Evolutionary conservation across 2,797 vertebrate species (phyloP), one percentile per base, ranked within the genome.

Genomic region (Eurystomus glaucurus): DNA sequence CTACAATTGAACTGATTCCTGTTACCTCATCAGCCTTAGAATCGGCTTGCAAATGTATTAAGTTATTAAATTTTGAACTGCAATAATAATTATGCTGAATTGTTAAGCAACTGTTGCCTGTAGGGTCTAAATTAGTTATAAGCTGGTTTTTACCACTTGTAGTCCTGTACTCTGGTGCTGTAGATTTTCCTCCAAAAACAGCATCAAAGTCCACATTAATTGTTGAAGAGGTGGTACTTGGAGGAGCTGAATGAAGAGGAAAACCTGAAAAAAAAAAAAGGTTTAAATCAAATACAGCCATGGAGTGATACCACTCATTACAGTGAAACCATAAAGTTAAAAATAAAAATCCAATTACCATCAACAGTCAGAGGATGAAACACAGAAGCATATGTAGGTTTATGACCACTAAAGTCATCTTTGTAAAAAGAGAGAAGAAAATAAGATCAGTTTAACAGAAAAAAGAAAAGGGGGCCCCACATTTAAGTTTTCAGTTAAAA

Each of bases 121-220:
- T 7, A 89, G 62, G 71, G 22, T 64, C 11, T 55, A 58, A 72
- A 33, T 69, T 41, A 91, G 33, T 93, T 43, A 61, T 31, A 78
- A 85, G 11, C 6, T 43, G 50, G 35, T 76, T 95, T 98, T 99
- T 99, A 99, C 99, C 99, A 82, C 96, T 97, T 98, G 98, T 91
- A 87, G 98, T 98, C 62, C 97, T 98, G 96, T 98, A 98, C 89
- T 99, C 98, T 90, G 97, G 98, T 97, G 95, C 96, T 96, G 98
- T 94, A 85, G 95, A 94, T 93, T 99, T 99, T 98, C 97, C 98
- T 97, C 99, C 99, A 97, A 99, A 99, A 94, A 99, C 99, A 39
- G 99, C 99, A 97, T 99, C 99, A 60, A 99, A 99, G 98, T 99
- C 99, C 98, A 99, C 99, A 54, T 98, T 98, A 98, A 99, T 98